Evolutionary conservation across 2,797 vertebrate species (phyloP).

Genomic region (Xyrichtys novacula): DNA sequence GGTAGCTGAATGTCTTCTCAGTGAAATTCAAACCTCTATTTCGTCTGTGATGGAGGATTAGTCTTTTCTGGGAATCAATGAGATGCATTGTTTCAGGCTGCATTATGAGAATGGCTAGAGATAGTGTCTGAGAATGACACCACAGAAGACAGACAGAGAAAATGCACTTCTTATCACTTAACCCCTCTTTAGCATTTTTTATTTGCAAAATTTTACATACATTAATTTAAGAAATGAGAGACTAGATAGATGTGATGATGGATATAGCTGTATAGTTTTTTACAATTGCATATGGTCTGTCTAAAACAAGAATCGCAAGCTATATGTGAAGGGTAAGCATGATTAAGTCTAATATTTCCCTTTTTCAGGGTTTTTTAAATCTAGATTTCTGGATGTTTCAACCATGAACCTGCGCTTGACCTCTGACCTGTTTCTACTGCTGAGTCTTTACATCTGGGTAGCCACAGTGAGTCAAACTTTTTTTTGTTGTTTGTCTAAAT

Average conservation of each 20-base stretch:
- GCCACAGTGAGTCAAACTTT: slow-evolving; percentile 65
- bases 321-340: neutral
- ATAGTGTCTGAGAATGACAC: slow-evolving; percentile 39
- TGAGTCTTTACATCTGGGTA: slow-evolving; percentile 48
- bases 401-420: slow-evolving; percentile 60
- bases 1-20: slow-evolving; percentile 45
- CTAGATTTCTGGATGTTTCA: slow-evolving; percentile 28
- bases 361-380: slow-evolving; percentile 5
- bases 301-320: no score
- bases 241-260: neutral
- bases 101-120: slow-evolving; percentile 48
- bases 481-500: neutral
- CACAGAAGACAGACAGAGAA: slow-evolving; percentile 5
- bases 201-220: neutral
- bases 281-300: no score
- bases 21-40: slow-evolving; percentile 59
- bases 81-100: slow-evolving; percentile 51
- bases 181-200: neutral
- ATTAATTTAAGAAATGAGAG: neutral
- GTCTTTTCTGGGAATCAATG: slow-evolving; percentile 54
- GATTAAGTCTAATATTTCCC: neutral
- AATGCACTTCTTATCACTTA: slow-evolving; percentile 10
- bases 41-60: slow-evolving; percentile 56
- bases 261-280: neutral
- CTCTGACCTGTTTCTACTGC: slow-evolving; percentile 60